These are phyloP conservation scores for Montipora capricornis DNA, from an alignment of 64 coral and sea anemone genomes.

Conservation along the genomic window DNA sequence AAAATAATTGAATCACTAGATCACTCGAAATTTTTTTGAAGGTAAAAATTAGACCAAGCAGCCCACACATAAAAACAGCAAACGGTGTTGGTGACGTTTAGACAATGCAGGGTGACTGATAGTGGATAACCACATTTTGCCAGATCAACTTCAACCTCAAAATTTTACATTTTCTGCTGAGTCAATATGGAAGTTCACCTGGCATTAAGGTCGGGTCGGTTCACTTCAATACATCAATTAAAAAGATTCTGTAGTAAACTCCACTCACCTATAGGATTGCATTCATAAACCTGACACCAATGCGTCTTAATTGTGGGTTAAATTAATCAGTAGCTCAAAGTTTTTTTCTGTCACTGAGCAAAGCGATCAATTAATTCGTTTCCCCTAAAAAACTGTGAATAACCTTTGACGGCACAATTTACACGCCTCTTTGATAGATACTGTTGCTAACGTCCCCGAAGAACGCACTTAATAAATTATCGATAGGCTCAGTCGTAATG, in stretches of 20 bases:
- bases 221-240: neutral
- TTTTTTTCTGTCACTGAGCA: neutral
- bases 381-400: slow-evolving; percentile 6
- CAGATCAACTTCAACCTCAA: neutral
- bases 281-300: neutral
- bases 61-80: neutral
- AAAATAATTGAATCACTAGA: neutral
- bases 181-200: neutral
- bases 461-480: slow-evolving; percentile 37
- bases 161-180: neutral
- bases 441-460: slow-evolving; percentile 47
- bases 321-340: neutral
- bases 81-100: neutral
- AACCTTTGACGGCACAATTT: neutral
- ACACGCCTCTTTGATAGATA: slow-evolving; percentile 14
- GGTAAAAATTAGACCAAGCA: neutral
- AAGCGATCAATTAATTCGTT: slow-evolving; percentile 40
- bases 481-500: neutral
- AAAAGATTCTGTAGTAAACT: neutral
- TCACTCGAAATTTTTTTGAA: too few relatives aligned
- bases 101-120: neutral
- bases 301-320: neutral
- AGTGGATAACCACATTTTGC: neutral
- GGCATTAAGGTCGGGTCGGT: neutral
- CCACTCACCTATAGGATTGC: neutral